These are phyloP conservation scores for Acholoe squamosa DNA, from an alignment of 2,888 invertebrate genomes.

Conservation along the genomic window DNA sequence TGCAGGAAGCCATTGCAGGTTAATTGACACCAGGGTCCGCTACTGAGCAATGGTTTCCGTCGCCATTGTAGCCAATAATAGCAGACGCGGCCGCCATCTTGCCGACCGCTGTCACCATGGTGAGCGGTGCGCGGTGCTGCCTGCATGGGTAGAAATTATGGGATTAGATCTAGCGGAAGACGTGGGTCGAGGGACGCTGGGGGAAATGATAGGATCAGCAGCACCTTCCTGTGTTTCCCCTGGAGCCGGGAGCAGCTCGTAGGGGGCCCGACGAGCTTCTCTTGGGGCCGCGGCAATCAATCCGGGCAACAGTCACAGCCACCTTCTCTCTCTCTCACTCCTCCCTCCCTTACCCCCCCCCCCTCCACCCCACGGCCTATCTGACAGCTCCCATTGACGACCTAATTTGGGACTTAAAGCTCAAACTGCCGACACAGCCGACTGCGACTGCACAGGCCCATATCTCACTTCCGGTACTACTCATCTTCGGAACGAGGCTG, in stretches of 20 bases:
- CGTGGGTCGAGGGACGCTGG: slow-evolving; percentile 1
- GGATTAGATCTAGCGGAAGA: slow-evolving; percentile 36
- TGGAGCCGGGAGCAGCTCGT: not conserved
- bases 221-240: not conserved
- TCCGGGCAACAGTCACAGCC: slow-evolving; percentile 16
- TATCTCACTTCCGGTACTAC: not conserved
- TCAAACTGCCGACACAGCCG: not conserved
- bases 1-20: slow-evolving; percentile 50
- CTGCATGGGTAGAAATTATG: slow-evolving; percentile 37
- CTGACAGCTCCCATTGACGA: not conserved
- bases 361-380: not conserved
- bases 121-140: not conserved
- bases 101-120: slow-evolving; percentile 6
- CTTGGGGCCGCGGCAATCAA: slow-evolving; percentile 17
- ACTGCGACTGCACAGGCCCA: not conserved
- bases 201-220: slow-evolving; percentile 45
- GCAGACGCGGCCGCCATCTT: not conserved
- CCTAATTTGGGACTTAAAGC: slow-evolving; percentile 25
- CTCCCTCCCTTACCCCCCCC: not conserved
- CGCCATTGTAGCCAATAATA: slow-evolving; percentile 53
- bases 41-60: slow-evolving; percentile 58
- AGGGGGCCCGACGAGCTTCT: not conserved
- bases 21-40: slow-evolving; percentile 49
- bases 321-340: not conserved
- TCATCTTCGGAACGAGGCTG: not conserved